phyloP scores from a whole-genome alignment of 2,888 invertebrate genomes.

The Aphelenchoides bicaudatus region DNA sequence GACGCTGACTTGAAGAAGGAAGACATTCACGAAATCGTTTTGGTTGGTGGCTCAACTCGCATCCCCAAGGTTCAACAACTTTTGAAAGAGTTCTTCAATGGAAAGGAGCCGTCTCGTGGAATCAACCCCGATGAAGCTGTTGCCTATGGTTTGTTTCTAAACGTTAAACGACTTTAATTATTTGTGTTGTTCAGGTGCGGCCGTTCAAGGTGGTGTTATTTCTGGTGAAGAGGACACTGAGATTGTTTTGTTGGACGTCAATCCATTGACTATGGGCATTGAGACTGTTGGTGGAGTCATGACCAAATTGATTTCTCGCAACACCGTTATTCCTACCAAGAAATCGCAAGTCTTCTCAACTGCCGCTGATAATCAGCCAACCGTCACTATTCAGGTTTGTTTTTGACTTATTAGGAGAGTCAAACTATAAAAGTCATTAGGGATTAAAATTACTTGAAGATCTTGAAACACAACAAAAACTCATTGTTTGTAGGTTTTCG shows the following conservation, averaged over 20 bases:
- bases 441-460: too few relatives aligned
- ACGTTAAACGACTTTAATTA: slow-evolving; percentile 93
- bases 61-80: slow-evolving; percentile 86
- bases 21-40: slow-evolving; percentile 95
- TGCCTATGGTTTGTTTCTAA: too few relatives aligned
- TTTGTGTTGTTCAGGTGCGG: slow-evolving; percentile 85
- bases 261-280: slow-evolving; percentile 97
- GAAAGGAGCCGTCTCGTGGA: slow-evolving; percentile 94
- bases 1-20: slow-evolving; percentile 99
- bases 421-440: not conserved
- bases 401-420: too few relatives aligned
- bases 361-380: slow-evolving; percentile 96
- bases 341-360: slow-evolving; percentile 99
- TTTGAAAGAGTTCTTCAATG: slow-evolving; percentile 75
- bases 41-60: slow-evolving; percentile 97
- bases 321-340: slow-evolving; percentile 98
- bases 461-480: too few relatives aligned
- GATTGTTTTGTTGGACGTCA: slow-evolving; percentile 79
- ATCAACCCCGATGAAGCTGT: slow-evolving; percentile 90
- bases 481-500: slow-evolving; percentile 72
- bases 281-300: slow-evolving; percentile 99
- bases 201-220: slow-evolving; percentile 95
- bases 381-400: slow-evolving; percentile 83
- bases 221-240: slow-evolving; percentile 80
- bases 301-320: slow-evolving; percentile 94